These are phyloP conservation scores for Nomia melanderi DNA, from an alignment of 1,140 invertebrate species.

Conservation along the genomic window DNA sequence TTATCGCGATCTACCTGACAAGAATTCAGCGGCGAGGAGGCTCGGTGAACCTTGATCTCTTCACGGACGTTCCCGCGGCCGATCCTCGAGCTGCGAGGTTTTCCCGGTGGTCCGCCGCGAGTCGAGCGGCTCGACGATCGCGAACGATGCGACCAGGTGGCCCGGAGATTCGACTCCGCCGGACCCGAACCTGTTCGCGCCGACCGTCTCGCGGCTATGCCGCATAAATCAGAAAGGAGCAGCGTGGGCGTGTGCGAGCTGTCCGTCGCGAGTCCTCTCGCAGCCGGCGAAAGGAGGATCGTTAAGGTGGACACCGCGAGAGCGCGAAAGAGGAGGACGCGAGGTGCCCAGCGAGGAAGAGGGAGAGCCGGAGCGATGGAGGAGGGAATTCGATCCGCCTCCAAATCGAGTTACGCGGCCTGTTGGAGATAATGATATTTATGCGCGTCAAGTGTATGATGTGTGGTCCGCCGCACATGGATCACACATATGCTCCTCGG, in stretches of 20 bases:
- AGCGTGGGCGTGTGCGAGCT: conserved; percentile 16
- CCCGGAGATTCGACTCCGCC: no score
- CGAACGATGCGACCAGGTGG: no score
- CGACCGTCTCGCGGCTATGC: no score
- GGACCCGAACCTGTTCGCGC: no score
- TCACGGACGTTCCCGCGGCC: not conserved
- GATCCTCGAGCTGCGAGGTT: no score
- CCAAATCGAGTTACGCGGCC: conserved; percentile 66
- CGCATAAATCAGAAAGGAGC: conserved; percentile 14
- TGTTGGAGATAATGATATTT: conserved; percentile 71
- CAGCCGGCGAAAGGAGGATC: conserved; percentile 14
- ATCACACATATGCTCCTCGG: conserved; percentile 42
- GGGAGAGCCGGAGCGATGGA: conserved; percentile 12
- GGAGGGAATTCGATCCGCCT: conserved; percentile 50
- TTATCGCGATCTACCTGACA: conserved; percentile 46
- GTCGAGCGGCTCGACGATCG: no score
- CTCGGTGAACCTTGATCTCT: not conserved
- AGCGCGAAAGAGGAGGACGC: not conserved
- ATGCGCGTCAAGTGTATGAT: conserved; percentile 67
- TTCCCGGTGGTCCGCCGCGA: no score
- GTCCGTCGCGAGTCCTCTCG: not conserved
- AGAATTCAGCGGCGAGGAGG: not conserved
- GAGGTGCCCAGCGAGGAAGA: not conserved
- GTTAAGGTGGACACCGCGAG: conserved; percentile 11
- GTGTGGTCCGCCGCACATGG: conserved; percentile 54